Conservation (phyloP, 2,888 invertebrate species). For the Sialis fuliginosa region DNA sequence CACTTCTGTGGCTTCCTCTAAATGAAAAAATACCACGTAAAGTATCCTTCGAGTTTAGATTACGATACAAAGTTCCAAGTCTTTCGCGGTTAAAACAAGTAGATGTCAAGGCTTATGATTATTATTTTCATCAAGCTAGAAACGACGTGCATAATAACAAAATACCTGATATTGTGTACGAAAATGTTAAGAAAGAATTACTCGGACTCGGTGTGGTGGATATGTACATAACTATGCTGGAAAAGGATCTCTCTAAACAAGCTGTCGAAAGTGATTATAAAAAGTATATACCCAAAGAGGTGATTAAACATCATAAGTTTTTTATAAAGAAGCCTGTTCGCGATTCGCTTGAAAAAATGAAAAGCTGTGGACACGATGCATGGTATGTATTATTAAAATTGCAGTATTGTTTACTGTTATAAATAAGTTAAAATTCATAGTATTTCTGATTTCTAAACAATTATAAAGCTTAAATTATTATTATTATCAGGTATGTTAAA, state of each 20-base stretch:
- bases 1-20: constrained; percentile 50
- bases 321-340: constrained; percentile 62
- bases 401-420: not conserved
- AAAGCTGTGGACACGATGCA: constrained; percentile 39
- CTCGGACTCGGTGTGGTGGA: constrained; percentile 74
- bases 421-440: not conserved
- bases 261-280: constrained; percentile 61
- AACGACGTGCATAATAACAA: constrained; percentile 64
- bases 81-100: constrained; percentile 41
- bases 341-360: constrained; percentile 38
- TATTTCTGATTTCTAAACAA: not conserved
- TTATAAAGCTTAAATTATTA: not conserved
- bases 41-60: constrained; percentile 52
- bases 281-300: constrained; percentile 65
- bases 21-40: constrained; percentile 32
- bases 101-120: constrained; percentile 63
- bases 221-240: constrained; percentile 71
- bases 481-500: constrained; percentile 41
- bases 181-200: constrained; percentile 56
- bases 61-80: constrained; percentile 60
- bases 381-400: constrained; percentile 25
- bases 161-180: constrained; percentile 63
- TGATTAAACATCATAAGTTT: constrained; percentile 53
- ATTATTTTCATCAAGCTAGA: constrained; percentile 71
- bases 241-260: constrained; percentile 46